phyloP scores from a whole-genome alignment of 1,140 invertebrate genomes.

The Bombus polaris region DNA sequence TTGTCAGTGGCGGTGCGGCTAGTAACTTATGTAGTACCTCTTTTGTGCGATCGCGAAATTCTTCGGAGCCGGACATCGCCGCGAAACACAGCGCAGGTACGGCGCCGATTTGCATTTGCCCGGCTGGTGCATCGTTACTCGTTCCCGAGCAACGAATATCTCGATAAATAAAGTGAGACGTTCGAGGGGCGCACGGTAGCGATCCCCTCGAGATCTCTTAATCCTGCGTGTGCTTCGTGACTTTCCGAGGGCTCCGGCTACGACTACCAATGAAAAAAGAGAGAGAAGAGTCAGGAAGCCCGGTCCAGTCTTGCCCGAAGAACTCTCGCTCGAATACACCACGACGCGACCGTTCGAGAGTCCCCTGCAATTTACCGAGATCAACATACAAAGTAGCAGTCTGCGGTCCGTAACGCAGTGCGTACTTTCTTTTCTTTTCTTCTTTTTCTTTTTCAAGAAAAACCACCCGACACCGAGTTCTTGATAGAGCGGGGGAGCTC shows the following conservation, averaged over 20 bases:
- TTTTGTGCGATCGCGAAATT: conserved; percentile 44
- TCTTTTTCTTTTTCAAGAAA: too few species aligned
- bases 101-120: neutral
- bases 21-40: conserved; percentile 28
- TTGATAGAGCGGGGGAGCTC: conserved; percentile 23
- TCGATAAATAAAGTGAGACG: conserved; percentile 31
- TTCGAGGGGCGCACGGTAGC: conserved; percentile 19
- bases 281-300: conserved; percentile 55
- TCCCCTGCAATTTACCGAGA: conserved; percentile 63
- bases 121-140: neutral
- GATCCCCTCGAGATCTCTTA: conserved; percentile 51
- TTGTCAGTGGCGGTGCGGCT: conserved; percentile 24
- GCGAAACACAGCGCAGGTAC: neutral
- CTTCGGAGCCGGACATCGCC: conserved; percentile 19
- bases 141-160: conserved; percentile 12
- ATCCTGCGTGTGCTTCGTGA: conserved; percentile 56
- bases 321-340: conserved; percentile 46
- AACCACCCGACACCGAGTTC: conserved; percentile 26
- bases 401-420: neutral
- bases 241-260: conserved; percentile 43
- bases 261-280: conserved; percentile 37
- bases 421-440: conserved; percentile 18
- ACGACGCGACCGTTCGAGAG: conserved; percentile 15
- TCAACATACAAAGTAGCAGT: conserved; percentile 1
- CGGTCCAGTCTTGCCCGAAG: conserved; percentile 37